A percentile compares a stretch with the other conserved stretches of the same genome.
Conservation (phyloP, 2,113 vertebrate species). For the Leptobrachium leishanense region DNA sequence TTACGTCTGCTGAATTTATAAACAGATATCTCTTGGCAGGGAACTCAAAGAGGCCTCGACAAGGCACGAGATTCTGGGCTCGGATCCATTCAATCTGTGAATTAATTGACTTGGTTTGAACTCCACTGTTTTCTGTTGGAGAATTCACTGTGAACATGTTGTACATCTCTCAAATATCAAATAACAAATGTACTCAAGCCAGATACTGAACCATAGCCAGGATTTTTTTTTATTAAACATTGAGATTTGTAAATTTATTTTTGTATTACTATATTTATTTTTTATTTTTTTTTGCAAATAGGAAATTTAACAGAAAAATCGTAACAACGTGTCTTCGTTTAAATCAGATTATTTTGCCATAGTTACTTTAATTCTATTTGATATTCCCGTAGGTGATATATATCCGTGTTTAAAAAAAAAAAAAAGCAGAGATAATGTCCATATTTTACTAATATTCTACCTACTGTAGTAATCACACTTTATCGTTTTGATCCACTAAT, state of each 20-base stretch:
- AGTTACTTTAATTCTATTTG: too few species aligned
- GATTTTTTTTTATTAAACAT: conserved; percentile 57
- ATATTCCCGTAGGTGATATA: too few species aligned
- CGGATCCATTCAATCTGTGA: conserved; percentile 79
- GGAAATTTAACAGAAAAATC: conserved; percentile 71
- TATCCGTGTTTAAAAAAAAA: too few species aligned
- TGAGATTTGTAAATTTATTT: background rate
- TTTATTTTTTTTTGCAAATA: conserved; percentile 21
- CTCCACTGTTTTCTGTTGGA: conserved; percentile 85
- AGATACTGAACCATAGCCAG: conserved; percentile 75
- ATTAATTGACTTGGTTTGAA: conserved; percentile 86
- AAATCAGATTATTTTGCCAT: too few species aligned
- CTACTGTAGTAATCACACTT: too few species aligned
- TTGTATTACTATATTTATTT: background rate
- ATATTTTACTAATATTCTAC: too few species aligned
- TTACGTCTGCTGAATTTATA: conserved; percentile 74
- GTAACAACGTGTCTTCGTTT: conserved; percentile 38
- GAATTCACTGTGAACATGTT: conserved; percentile 85
- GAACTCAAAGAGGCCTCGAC: conserved; percentile 74
- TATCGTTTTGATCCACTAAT: too few species aligned
- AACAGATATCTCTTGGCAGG: conserved; percentile 80
- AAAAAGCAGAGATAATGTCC: too few species aligned
- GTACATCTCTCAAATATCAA: conserved; percentile 85
- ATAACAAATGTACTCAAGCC: conserved; percentile 79
- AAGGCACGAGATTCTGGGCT: conserved; percentile 78